phyloP scores from a whole-genome alignment of 2,797 vertebrate species.

The Bradypodion ventrale region DNA sequence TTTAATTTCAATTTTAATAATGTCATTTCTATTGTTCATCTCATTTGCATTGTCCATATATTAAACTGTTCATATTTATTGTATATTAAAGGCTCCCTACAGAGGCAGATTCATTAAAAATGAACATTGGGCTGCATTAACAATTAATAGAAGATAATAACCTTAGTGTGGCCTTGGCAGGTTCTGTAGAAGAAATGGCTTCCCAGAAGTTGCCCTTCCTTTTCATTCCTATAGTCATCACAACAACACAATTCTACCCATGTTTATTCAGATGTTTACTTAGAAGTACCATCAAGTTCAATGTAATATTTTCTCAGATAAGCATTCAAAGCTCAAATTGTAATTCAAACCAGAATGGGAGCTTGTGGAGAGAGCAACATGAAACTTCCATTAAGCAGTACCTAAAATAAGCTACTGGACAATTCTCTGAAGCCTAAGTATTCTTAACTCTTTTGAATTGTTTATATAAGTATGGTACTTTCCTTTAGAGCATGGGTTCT shows the following conservation, averaged over 20 bases:
- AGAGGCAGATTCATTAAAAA: too few relatives aligned
- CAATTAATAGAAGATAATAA: too few relatives aligned
- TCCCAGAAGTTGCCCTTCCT: too few relatives aligned
- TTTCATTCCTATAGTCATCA: not conserved
- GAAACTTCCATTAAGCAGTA: not conserved
- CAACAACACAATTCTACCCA: not conserved
- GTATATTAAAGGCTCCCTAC: too few relatives aligned
- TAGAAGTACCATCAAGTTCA: not conserved
- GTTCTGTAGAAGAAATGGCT: too few relatives aligned
- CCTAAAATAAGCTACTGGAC: not conserved
- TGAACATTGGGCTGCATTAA: too few relatives aligned
- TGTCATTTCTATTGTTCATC: too few relatives aligned
- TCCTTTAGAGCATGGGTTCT: not conserved
- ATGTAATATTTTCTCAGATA: not conserved
- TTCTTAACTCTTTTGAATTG: not conserved
- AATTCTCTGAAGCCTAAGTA: not conserved
- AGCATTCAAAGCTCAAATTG: not conserved
- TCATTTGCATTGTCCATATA: too few relatives aligned
- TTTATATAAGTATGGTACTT: not conserved
- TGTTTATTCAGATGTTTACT: not conserved
- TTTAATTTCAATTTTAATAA: too few relatives aligned
- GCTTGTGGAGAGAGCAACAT: not conserved
- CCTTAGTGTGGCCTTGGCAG: too few relatives aligned
- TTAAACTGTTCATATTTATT: too few relatives aligned
- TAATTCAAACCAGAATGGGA: not conserved